Base-by-base conservation (phyloP, 2,113 vertebrate species). In the Engystomops pustulosus region DNA sequence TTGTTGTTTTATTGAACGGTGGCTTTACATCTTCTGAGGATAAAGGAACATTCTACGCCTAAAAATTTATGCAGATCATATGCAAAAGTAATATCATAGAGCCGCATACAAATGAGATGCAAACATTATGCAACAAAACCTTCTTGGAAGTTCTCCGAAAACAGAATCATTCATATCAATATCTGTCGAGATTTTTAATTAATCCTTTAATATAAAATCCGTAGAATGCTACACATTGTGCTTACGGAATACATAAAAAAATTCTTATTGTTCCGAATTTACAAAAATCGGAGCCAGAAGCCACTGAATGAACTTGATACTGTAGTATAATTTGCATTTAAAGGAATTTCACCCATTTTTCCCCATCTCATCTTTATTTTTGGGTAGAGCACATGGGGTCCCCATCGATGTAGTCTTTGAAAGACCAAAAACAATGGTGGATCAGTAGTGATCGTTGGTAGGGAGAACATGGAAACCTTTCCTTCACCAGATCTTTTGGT, bases 181-280 rank as follows among this genome's bases (percentile, higher is more conserved):
- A 87, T 86, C 11, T 88, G 62, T 84, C 85, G 88, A 88, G 53
- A 18, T 82, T 84, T 89, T 89, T 89, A 88, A 89, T 91, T 89
- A 89, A 88, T 88, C 81, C 8, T 87, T 75, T 86, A 41, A 83
- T 87, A 89, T 76, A 69, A 85, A 90, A 88, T 88, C 55, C 79
- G 87, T 82, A 23, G 14, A 89, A 86, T 89, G 80, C 88, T 85
- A 38, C 3, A 76, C 86, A 87, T 49, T 90, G 90, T 88, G 62
- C 83, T 87, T 89, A 38, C 5, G 85, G 87, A 87, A 85, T 85
- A 87, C 85, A 14, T 85, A 79, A 85, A 78, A 6, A 55, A 58
- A 83, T 86, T 23, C 20, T 4, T 81, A 51, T 49, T 32, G 27
- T 25, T 74, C 15, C 7, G n/a, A 74, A 3, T 74, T 27, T 30